Evolutionary conservation across 2,888 invertebrate genomes (phyloP).

Genomic region (Morpho helenor): DNA sequence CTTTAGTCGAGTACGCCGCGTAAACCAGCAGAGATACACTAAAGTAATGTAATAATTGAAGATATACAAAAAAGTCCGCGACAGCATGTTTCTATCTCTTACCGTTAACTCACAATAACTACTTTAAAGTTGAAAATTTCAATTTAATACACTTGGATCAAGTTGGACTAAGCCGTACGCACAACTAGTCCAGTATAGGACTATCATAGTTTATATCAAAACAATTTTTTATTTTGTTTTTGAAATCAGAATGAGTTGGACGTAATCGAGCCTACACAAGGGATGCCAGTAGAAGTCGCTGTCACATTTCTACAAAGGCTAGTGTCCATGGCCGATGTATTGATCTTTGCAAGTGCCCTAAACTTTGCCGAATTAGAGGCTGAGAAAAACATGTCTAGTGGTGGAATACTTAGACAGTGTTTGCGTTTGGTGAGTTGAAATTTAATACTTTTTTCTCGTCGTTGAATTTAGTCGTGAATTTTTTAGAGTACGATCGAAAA

Average conservation of each 20-base stretch:
- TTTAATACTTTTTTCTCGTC: not conserved
- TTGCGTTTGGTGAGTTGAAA: slow-evolving; percentile 87
- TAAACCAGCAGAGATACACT: too few species aligned
- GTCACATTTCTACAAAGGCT: slow-evolving; percentile 98
- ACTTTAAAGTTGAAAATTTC: too few species aligned
- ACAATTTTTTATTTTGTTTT: too few species aligned
- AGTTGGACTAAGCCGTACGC: too few species aligned
- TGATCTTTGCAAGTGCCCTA: slow-evolving; percentile 98
- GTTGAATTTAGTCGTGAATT: not conserved
- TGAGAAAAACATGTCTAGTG: slow-evolving; percentile 99
- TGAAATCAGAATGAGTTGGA: slow-evolving; percentile 94
- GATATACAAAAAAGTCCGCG: too few species aligned
- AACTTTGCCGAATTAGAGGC: slow-evolving; percentile 99
- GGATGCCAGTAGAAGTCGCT: slow-evolving; percentile 98
- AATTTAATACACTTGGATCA: too few species aligned
- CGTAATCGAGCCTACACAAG: slow-evolving; percentile 98
- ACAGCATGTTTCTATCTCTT: too few species aligned
- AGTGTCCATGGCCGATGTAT: slow-evolving; percentile 98
- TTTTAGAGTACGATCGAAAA: not conserved
- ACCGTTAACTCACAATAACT: too few species aligned
- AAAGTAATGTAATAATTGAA: too few species aligned
- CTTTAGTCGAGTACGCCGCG: too few species aligned
- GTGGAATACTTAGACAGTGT: slow-evolving; percentile 98
- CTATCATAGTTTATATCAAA: too few species aligned
- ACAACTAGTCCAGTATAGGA: too few species aligned